Base-by-base conservation (phyloP, 1,140 invertebrate genomes). In the Drosophila setifemur region DNA sequence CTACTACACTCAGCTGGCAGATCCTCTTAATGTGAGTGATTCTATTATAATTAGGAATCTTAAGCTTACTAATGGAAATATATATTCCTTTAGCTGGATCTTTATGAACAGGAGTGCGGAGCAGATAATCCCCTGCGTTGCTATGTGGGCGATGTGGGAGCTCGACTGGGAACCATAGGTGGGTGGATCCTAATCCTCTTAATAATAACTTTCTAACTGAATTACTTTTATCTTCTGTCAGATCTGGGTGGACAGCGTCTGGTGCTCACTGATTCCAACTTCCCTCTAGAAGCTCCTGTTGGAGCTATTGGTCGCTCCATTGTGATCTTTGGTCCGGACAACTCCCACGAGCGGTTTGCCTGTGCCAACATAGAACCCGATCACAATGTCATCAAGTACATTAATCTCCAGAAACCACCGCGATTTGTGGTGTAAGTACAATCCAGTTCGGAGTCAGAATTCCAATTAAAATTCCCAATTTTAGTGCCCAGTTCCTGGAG, bases 311-410 rank as follows among this genome's bases (percentile, higher is more conserved):
- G 96, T 4, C 93, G 95, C 67, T 97, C 97, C 2, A 94, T 98
- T 70, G 94, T 98, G 1, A 94, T 98, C 44, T 94, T 97, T 79
- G 95, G 94, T 5, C 93, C 95, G 25, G 94, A 97, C 71, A 92
- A 93, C 43, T 93, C 93, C 5, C 88, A 90, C 1, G 94, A 96
- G 39, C 92, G 94, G 73, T 95, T 96, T 83, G 96, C 96, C 7
- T 98, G 97, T 90, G 96, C 97, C 37, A 98, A 98, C 89, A 97
- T 98, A 55, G 94, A 96, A 77, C 95, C 96, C 1, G 97, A 98
- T 90, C 94, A 96, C 89, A 96, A 98, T 90, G 96, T 98, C 42
- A 94, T 98, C 31, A 97, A 97, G 90, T 97, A 96, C 90, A 95
- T 95, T 0, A 97, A 97, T 81, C 94, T 98, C 12, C 94, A 95